Evolutionary conservation across 1,140 invertebrate species (phyloP), one percentile per base, ranked within the genome.

Genomic region (Phocides pigmalion): DNA sequence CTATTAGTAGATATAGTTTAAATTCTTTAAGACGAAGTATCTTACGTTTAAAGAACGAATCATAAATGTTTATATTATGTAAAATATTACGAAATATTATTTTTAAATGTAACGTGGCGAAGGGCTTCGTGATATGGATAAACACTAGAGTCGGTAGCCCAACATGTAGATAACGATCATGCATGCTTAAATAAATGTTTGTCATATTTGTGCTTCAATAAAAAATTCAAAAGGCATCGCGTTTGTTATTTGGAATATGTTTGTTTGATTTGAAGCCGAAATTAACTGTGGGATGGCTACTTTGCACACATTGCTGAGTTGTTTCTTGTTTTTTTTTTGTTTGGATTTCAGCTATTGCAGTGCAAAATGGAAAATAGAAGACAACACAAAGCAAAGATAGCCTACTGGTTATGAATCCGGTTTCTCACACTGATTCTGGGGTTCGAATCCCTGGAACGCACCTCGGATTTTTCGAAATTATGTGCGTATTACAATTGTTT

Each of bases 141-240:
- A 68, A 72, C 74, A 35, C 11, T 71, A 71, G 66, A 59, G 54
- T 65, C 68, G n/a, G 68, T 71, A 76, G 73, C 68, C 74, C 65
- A 70, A 67, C 73, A 62, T 80, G 73, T 86, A 86, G 75, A 81
- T 89, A 82, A 78, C 73, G 20, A 78, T 77, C 9, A 28, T 87
- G 79, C 82, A 84, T 88, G 84, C 82, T 77, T 79, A 66, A 71
- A 46, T 59, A 46, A 44, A 83, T 81, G 70, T 84, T 84, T 88
- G 83, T 87, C 82, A 84, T 83, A 81, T 77, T 84, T 85, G 77
- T 88, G 85, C 83, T 90, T 88, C 61, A 88, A 88, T 87, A 88
- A 87, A 84, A 69, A 70, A 66, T 79, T 61, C 58, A 76, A 85
- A 83, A 81, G 61, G 67, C 51, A 72, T 56, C 65, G 68, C 65